Percentiles rank a stretch among this genome's conserved stretches.
These are phyloP conservation scores for Pterocles burchelli DNA, from an alignment of 2,113 vertebrate genomes.

Conservation along the genomic window DNA sequence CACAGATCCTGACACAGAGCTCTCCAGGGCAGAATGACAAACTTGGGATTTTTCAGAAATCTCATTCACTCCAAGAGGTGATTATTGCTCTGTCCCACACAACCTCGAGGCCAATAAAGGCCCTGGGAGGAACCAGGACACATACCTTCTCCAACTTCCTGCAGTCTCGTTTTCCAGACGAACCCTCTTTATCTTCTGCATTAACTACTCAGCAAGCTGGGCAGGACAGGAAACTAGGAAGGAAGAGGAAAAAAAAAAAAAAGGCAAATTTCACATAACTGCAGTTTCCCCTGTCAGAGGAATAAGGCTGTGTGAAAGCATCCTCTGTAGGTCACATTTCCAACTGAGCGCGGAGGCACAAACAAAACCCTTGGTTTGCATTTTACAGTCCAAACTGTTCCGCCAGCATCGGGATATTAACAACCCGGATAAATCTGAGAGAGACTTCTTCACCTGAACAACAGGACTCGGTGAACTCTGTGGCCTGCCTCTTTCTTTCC, in stretches of 20 bases:
- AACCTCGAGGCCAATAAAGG: background rate
- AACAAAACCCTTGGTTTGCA: background rate
- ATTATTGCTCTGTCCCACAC: background rate
- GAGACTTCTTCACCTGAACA: background rate
- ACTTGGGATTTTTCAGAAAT: background rate
- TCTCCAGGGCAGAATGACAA: background rate
- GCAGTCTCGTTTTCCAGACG: slow-evolving; percentile 87
- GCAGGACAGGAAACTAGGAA: slow-evolving; percentile 81
- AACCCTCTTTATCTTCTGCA: slow-evolving; percentile 94
- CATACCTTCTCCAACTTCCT: slow-evolving; percentile 86
- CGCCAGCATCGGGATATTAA: background rate
- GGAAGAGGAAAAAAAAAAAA: background rate
- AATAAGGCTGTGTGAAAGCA: background rate
- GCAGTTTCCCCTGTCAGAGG: background rate
- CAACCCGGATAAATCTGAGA: background rate
- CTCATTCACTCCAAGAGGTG: background rate
- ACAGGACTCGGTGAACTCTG: background rate
- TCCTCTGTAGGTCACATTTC: background rate
- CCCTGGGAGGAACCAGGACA: background rate
- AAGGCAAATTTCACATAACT: background rate
- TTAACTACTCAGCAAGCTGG: slow-evolving; percentile 83
- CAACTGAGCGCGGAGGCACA: background rate
- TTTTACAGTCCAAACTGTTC: background rate
- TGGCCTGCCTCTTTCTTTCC: background rate
- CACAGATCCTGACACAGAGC: background rate